Base-by-base conservation (phyloP, 1,140 invertebrate genomes). In the Camponotus floridanus region DNA sequence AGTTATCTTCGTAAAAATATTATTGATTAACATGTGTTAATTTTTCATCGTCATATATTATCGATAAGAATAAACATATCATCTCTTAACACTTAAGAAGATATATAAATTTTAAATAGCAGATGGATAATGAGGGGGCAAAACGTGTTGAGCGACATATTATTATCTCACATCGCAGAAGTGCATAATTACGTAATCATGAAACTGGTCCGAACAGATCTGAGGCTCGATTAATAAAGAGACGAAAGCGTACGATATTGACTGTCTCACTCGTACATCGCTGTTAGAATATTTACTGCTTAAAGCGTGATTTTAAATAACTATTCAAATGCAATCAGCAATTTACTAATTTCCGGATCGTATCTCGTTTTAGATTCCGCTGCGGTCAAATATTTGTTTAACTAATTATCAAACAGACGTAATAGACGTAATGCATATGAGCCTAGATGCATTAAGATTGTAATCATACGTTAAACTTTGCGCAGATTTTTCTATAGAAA, bases 101-200 rank as follows among this genome's bases (percentile, higher is more conserved):
- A 62, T 39, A n/a, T n/a, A 33, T 33, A 57, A 13, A 6, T 51
- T 4, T 3, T 51, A 15, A 74, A 88, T 68, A 80, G 55, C 42
- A 61, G 55, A 71, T 13, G 42, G 39, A 26, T 67, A 85, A 85
- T 61, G 51, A 68, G 33, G 59, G 42, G 64, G 42, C 42, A 51
- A 65, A 80, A 86, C 65, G 70, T 31, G 88, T 80, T 62, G 36
- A 67, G 21, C 18, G 62, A 61, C 45, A 36, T 88, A 48, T 48
- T 62, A 89, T 89, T 88, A 89, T 61, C 61, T 80, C 36, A 74
- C 73, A 76, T 39, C 62, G 74, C n/a, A 61, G 0, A 26, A 36
- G 26, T 83, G 61, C 86, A 62, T 88, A 88, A 89, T 89, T 88
- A 86, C 70, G 70, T 81, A 88, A 88, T 88, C 83, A 88, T 45